These are phyloP conservation scores for Eunapius fragilis DNA, from an alignment of 37 sponge, comb jelly and placozoan species.

Conservation along the genomic window DNA sequence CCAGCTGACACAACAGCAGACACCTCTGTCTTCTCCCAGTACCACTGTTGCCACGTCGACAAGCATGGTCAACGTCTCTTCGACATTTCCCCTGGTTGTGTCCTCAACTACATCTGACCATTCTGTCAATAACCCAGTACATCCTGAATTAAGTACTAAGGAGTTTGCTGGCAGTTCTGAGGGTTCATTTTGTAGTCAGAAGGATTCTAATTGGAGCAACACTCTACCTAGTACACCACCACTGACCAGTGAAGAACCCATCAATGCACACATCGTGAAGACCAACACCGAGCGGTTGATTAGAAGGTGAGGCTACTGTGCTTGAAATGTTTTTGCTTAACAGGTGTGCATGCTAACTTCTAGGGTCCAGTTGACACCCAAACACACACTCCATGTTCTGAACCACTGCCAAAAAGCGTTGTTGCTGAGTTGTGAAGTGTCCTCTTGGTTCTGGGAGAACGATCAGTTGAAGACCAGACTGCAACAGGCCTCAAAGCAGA, in stretches of 20 bases:
- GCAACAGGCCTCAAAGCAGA: constrained; percentile 3
- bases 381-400: constrained; percentile 30
- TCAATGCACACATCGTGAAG: background rate
- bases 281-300: background rate
- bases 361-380: constrained; percentile 26
- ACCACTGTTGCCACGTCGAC: background rate
- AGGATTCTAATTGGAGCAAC: too few relatives aligned
- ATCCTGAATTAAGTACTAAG: background rate
- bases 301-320: background rate
- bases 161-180: background rate
- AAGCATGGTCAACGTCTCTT: background rate
- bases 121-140: too few relatives aligned
- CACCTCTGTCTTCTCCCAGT: background rate
- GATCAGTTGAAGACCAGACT: constrained; percentile 37
- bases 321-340: background rate
- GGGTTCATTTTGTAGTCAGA: background rate
- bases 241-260: too few relatives aligned
- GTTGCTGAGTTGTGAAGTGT: constrained; percentile 38
- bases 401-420: constrained; percentile 11
- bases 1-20: background rate
- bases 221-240: too few relatives aligned
- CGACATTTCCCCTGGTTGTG: background rate
- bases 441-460: constrained; percentile 53
- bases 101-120: background rate
- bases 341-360: too few relatives aligned